Evolutionary conservation across 2,797 vertebrate genomes (phyloP).

Genomic region (Anas georgica): DNA sequence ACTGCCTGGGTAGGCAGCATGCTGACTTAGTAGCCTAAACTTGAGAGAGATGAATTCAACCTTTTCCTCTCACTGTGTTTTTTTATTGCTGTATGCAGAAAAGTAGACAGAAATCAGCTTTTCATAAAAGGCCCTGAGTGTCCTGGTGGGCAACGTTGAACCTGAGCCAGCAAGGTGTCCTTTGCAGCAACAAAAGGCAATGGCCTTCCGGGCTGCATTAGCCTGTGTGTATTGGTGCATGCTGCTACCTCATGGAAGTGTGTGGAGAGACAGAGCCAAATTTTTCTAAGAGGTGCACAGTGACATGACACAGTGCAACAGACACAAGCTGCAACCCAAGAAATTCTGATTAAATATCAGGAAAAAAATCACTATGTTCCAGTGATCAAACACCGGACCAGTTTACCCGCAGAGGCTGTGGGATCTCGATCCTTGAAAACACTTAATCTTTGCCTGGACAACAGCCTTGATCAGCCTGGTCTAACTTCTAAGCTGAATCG

Average conservation of each 20-base stretch:
- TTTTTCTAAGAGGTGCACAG: not conserved
- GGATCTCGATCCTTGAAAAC: not conserved
- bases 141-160: not conserved
- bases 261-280: not conserved
- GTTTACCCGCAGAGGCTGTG: not conserved
- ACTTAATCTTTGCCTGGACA: not conserved
- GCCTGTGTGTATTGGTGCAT: not conserved
- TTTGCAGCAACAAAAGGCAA: rapidly evolving
- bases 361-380: not conserved
- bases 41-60: not conserved
- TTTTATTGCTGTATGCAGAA: not conserved
- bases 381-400: not conserved
- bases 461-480: not conserved
- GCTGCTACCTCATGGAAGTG: not conserved
- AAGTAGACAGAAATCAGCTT: not conserved
- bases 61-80: not conserved
- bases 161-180: not conserved
- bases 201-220: not conserved
- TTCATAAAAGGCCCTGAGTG: not conserved
- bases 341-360: not conserved
- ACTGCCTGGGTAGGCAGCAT: not conserved
- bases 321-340: not conserved
- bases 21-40: not conserved
- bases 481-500: not conserved
- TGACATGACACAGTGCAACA: not conserved